These are phyloP conservation scores for Hylaea fasciaria DNA, from an alignment of 2,888 invertebrate species.

Conservation along the genomic window DNA sequence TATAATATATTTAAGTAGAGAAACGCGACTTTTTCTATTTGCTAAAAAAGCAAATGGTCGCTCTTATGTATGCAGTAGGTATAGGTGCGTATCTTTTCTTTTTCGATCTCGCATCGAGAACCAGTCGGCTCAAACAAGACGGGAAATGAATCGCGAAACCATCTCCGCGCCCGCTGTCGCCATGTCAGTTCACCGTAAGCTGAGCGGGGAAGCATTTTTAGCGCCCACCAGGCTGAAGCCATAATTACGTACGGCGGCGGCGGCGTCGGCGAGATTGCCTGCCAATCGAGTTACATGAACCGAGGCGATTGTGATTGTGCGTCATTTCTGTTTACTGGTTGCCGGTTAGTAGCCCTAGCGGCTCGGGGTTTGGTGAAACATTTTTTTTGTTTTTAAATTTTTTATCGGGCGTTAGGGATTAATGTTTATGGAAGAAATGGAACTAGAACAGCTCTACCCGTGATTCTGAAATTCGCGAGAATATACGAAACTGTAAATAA, in stretches of 20 bases:
- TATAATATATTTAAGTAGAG: too few species aligned
- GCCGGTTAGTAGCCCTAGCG: neutral
- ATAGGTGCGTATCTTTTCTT: too few species aligned
- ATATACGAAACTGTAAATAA: too few species aligned
- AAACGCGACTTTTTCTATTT: too few species aligned
- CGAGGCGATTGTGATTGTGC: slow-evolving; percentile 5
- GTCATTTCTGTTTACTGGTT: slow-evolving; percentile 6
- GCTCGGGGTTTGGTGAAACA: too few species aligned
- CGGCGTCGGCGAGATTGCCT: slow-evolving; percentile 19
- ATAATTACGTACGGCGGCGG: slow-evolving; percentile 15
- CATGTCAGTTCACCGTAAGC: slow-evolving; percentile 20
- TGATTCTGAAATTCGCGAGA: too few species aligned
- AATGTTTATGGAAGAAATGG: too few species aligned
- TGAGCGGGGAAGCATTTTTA: slow-evolving; percentile 29
- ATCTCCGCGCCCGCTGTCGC: slow-evolving; percentile 26
- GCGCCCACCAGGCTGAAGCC: slow-evolving; percentile 10
- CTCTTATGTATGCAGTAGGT: neutral
- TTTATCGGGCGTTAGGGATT: too few species aligned
- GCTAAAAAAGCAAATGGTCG: too few species aligned
- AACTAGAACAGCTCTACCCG: too few species aligned
- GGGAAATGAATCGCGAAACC: slow-evolving; percentile 32
- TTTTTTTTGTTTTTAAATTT: too few species aligned
- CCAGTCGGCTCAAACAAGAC: slow-evolving; percentile 11
- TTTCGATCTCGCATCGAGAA: neutral
- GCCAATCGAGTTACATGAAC: slow-evolving; percentile 20